Evolutionary conservation across 2,113 vertebrate species (phyloP), one percentile per base, ranked within the genome.

Genomic region (Solea senegalensis): DNA sequence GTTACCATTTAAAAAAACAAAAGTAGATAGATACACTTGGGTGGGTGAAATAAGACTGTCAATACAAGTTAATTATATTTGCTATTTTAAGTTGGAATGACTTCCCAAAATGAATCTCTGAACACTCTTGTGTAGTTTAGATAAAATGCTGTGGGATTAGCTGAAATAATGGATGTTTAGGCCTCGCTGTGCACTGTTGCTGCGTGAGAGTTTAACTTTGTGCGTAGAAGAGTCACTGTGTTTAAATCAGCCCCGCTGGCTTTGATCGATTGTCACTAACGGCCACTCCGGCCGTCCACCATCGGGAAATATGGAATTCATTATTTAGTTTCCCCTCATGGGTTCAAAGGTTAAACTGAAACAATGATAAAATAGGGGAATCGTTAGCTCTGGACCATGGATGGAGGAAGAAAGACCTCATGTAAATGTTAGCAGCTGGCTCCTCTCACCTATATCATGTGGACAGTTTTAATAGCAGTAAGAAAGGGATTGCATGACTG

Each of bases 241-340:
- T 34, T 34, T 88, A 77, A 82, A 50, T 77, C 82, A 83, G 86
- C 72, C 69, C 65, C 72, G 76, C 78, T 80, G 72, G 66, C 81
- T 90, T 89, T 95, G 94, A 96, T 95, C 94, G 93, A 95, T 93
- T 90, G 87, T 74, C 81, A 85, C 86, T 83, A 87, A 88, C 78
- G 84, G 78, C 80, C 88, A 90, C 90, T 92, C 89, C 85, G 79
- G 77, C 88, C 14, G 9, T 82, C 80, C 81, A 80, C 85, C 91
- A 86, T 80, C 77, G 89, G 87, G 91, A 95, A 96, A 95, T 95
- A 95, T 94, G 94, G 93, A 95, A 95, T 94, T 92, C 90, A 91
- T 96, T 95, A 94, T 94, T 95, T 84, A 93, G 94, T 90, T 85
- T 88, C 90, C 40, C 89, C 86, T 70, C 71, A 69, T 59, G 66